Evolutionary conservation across 1,140 invertebrate genomes (phyloP).

Genomic region (Bilobella aurantiaca): DNA sequence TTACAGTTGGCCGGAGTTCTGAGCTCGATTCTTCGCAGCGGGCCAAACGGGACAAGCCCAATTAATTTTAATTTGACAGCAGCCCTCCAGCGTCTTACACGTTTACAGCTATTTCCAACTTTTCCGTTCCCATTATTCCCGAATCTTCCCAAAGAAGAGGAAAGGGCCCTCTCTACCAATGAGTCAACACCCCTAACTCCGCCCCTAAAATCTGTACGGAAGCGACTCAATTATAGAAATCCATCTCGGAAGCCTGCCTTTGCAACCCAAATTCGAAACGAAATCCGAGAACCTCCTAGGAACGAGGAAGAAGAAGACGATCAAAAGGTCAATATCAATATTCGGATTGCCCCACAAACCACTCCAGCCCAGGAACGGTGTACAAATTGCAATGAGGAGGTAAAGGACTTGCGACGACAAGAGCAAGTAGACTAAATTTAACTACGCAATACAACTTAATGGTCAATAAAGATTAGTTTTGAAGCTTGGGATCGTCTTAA

Average conservation of each 20-base stretch:
- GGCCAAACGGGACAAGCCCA: not conserved
- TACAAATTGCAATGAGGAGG: not conserved
- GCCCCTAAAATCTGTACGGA: not conserved
- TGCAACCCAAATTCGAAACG: not conserved
- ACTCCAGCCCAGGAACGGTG: too few relatives aligned
- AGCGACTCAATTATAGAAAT: not conserved
- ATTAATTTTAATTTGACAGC: not conserved
- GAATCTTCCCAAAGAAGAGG: not conserved
- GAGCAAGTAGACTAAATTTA: too few relatives aligned
- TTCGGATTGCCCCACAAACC: too few relatives aligned
- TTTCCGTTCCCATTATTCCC: not conserved
- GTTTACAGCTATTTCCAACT: not conserved
- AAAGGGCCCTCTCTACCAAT: not conserved
- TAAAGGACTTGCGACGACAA: too few relatives aligned
- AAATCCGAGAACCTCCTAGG: not conserved
- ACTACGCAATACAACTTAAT: too few relatives aligned
- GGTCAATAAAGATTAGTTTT: too few relatives aligned
- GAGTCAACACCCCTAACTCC: too few relatives aligned
- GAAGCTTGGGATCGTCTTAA: too few relatives aligned
- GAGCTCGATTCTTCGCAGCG: not conserved
- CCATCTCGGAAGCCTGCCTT: not conserved
- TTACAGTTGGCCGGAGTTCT: constrained; percentile 1
- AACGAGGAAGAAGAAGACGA: not conserved
- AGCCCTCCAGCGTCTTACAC: not conserved
- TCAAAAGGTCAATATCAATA: too few relatives aligned